Evolutionary conservation across 2,113 vertebrate species (phyloP), one percentile per base, ranked within the genome.

Genomic region (Phalacrocorax pelagicus): DNA sequence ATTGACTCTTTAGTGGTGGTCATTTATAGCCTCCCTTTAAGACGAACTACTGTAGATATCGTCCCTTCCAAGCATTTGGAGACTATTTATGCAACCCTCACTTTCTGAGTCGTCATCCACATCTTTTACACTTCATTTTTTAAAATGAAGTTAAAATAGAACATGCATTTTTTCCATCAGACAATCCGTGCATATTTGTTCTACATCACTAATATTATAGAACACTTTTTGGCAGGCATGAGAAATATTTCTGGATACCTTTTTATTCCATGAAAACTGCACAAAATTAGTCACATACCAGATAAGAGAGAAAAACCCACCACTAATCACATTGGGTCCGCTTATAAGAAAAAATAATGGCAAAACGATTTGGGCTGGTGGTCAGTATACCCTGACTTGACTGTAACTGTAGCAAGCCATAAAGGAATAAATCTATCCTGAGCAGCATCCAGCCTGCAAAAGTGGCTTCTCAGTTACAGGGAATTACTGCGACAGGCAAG

Each of bases 281-380:
- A 15, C 55, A 94, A 94, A 78, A 91, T 77, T 29, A 26, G 65
- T 80, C 47, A 67, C 2, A 9, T 81, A 49, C 19, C 58, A 82
- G 19, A 49, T 26, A 88, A 93, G 81, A 86, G 5, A 73, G 15
- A 93, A 81, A 81, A 70, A 52, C 2, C 22, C 36, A 61, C 24
- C n/a, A 32, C 4, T 72, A 42, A 55, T 73, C 22, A 44, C 12
- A 83, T 55, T 66, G 4, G 65, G 52, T 15, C 59, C 26, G 1
- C 73, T 94, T 71, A 27, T 67, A 94, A 95, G 81, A 75, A 92
- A 96, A 94, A 94, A n/a, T 34, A 87, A 88, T 26, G 17, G 13
- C 44, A 92, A 90, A 49, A 89, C 51, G 9, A 82, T 74, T 58
- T 63, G 44, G 47, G 77, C 42, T 49, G 52, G 23, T 52, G 62